Evolutionary conservation across 2,113 vertebrate genomes (phyloP).

Genomic region (Xyliphius kryptos): DNA sequence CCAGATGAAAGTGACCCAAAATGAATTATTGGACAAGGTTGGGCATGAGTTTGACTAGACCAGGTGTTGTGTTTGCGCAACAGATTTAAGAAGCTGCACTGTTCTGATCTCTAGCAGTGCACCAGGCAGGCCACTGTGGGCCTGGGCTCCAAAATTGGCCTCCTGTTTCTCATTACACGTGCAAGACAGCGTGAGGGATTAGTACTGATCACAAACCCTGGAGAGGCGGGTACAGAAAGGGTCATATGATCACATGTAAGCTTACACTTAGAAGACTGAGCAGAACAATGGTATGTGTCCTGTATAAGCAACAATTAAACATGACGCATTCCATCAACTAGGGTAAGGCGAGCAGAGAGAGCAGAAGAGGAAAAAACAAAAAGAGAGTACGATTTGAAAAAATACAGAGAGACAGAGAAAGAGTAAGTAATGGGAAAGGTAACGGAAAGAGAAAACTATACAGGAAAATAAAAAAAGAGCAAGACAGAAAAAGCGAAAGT

Average conservation of each 20-base stretch:
- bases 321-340: constrained; percentile 27
- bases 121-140: constrained; percentile 10
- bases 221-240: constrained; percentile 7
- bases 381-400: constrained; percentile 1
- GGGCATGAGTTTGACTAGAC: too few species aligned
- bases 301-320: constrained; percentile 30
- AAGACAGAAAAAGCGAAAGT: constrained; percentile 7
- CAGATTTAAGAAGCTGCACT: background rate
- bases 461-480: background rate
- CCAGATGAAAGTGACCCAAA: background rate
- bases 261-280: constrained; percentile 18
- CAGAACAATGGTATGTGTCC: constrained; percentile 21
- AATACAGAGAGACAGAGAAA: constrained; percentile 5
- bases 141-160: constrained; percentile 18
- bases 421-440: too few species aligned
- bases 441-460: background rate
- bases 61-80: background rate
- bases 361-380: constrained; percentile 1
- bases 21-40: too few species aligned
- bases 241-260: constrained; percentile 37
- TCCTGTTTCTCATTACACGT: constrained; percentile 33
- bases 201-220: constrained; percentile 29
- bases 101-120: constrained; percentile 9
- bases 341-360: constrained; percentile 8
- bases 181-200: constrained; percentile 28